These are phyloP conservation scores for Hydropotes inermis DNA, from an alignment of 2,113 vertebrate species.

Conservation along the genomic window DNA sequence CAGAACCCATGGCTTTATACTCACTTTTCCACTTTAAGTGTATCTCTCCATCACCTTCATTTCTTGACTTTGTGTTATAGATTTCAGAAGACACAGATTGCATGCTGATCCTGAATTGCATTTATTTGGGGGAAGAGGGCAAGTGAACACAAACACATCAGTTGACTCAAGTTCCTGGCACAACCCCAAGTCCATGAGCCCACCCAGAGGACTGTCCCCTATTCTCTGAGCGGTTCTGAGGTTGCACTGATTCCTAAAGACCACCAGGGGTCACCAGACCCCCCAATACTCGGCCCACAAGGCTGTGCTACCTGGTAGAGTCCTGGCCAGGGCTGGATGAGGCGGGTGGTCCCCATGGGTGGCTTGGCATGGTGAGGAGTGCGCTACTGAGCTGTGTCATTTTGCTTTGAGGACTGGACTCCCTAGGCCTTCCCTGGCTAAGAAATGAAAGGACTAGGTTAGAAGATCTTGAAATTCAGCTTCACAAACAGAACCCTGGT, in stretches of 20 bases:
- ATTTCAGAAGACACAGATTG: conserved; percentile 52
- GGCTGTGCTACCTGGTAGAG: not conserved
- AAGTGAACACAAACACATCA: conserved; percentile 41
- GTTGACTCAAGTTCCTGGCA: conserved; percentile 9
- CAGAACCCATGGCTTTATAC: conserved; percentile 60
- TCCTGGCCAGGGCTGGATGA: not conserved
- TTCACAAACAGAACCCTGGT: conserved; percentile 4
- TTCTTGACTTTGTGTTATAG: conserved; percentile 39
- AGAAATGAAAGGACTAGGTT: conserved; percentile 18
- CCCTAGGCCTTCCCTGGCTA: conserved; percentile 23
- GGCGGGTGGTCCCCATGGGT: not conserved
- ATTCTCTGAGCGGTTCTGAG: not conserved
- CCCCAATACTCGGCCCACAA: not conserved
- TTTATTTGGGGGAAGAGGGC: not conserved
- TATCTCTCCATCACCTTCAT: conserved; percentile 59
- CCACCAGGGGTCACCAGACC: not conserved
- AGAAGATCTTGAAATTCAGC: not conserved
- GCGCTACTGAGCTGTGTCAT: not conserved
- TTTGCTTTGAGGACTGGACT: not conserved
- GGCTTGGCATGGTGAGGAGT: not conserved
- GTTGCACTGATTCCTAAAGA: not conserved
- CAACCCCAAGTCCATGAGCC: not conserved
- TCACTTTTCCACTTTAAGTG: conserved; percentile 80
- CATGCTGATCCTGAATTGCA: conserved; percentile 24
- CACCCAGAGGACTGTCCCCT: not conserved